phyloP scores from a whole-genome alignment of 2,888 invertebrate species.

The Sphaerolaimus hirsutus region DNA sequence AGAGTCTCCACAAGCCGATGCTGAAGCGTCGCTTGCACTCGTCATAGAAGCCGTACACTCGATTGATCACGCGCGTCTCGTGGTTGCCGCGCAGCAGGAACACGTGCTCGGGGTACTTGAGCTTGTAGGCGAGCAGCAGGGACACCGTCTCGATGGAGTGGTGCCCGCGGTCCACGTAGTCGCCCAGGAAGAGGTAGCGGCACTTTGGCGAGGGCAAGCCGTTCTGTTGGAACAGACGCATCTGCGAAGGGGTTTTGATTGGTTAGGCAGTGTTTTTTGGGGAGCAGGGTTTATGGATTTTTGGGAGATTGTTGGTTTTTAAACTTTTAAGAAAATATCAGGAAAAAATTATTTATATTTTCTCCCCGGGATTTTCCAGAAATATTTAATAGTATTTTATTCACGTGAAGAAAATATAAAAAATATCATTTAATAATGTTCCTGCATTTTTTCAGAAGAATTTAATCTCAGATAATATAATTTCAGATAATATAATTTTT shows the following conservation, averaged over 20 bases:
- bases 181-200: conserved; percentile 86
- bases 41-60: conserved; percentile 14
- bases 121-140: conserved; percentile 66
- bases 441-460: too few relatives aligned
- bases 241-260: background rate
- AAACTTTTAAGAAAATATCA: too few relatives aligned
- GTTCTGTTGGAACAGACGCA: background rate
- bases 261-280: background rate
- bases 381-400: too few relatives aligned
- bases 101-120: conserved; percentile 49
- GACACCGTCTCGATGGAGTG: conserved; percentile 40
- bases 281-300: too few relatives aligned
- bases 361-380: too few relatives aligned
- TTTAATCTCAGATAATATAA: too few relatives aligned
- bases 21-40: conserved; percentile 64
- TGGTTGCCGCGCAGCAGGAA: conserved; percentile 72
- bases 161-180: conserved; percentile 89
- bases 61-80: conserved; percentile 49
- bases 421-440: too few relatives aligned
- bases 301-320: too few relatives aligned
- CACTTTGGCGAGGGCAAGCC: conserved; percentile 82
- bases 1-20: conserved; percentile 93
- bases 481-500: too few relatives aligned
- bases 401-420: too few relatives aligned
- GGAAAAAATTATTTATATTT: too few relatives aligned